phyloP scores from a whole-genome alignment of 2,797 vertebrate species.

The Falco berigora region DNA sequence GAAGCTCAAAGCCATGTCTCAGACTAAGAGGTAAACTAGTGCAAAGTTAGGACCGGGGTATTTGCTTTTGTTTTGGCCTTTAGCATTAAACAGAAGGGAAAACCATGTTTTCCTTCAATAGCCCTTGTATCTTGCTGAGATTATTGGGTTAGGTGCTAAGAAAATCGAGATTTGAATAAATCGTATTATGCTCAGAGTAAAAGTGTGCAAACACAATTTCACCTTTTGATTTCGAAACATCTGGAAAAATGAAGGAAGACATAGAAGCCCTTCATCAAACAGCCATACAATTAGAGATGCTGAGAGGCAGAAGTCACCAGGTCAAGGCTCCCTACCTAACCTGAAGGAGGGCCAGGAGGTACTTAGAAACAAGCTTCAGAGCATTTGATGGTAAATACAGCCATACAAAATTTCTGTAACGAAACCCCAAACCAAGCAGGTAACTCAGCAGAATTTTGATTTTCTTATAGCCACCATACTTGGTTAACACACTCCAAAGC shows the following conservation, averaged over 20 bases:
- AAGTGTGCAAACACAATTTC: not conserved
- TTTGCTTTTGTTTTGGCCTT: not conserved
- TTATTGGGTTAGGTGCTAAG: not conserved
- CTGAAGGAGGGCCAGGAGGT: not conserved
- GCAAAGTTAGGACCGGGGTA: not conserved
- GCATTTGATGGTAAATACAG: not conserved
- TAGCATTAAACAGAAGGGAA: not conserved
- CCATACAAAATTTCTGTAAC: not conserved
- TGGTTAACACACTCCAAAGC: constrained; percentile 11
- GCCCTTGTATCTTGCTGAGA: not conserved
- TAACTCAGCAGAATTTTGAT: constrained; percentile 14
- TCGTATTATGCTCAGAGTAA: not conserved
- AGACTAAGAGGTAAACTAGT: not conserved
- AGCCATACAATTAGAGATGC: not conserved
- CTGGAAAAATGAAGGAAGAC: not conserved
- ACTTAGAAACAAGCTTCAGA: not conserved
- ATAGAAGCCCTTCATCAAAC: not conserved
- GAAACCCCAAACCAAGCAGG: not conserved
- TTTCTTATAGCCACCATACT: constrained; percentile 5
- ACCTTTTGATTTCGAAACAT: not conserved
- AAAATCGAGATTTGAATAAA: not conserved
- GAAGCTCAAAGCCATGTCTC: not conserved
- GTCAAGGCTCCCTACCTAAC: not conserved
- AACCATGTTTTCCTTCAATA: not conserved
- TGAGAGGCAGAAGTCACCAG: not conserved